A percentile compares a stretch with the other conserved stretches of the same genome.
Evolutionary conservation across 2,888 invertebrate genomes (phyloP).

Genomic region (Philereme transversata): DNA sequence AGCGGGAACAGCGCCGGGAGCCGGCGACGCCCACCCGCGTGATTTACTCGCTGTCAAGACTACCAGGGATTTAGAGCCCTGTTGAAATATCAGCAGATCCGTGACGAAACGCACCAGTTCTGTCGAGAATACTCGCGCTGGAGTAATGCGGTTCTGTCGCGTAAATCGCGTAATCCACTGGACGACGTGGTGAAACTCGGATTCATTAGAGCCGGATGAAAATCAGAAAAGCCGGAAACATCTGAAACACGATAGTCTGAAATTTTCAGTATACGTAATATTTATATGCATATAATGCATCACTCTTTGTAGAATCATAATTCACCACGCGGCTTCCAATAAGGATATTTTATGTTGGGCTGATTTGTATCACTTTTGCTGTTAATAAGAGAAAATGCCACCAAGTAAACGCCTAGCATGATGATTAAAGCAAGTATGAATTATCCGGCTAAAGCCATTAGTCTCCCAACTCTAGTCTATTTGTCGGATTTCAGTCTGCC

Average conservation of each 20-base stretch:
- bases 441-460: background rate
- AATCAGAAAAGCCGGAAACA: constrained; percentile 4
- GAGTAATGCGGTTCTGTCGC: constrained; percentile 45
- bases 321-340: too few species aligned
- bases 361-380: too few species aligned
- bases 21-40: constrained; percentile 69
- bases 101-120: constrained; percentile 63
- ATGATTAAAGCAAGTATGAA: background rate
- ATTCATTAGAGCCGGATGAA: constrained; percentile 39
- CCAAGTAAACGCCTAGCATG: too few species aligned
- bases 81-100: constrained; percentile 73
- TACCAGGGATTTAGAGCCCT: constrained; percentile 66
- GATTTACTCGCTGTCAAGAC: constrained; percentile 71
- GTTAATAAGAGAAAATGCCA: too few species aligned
- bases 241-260: background rate
- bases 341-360: too few species aligned
- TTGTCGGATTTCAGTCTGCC: constrained; percentile 23
- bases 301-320: too few species aligned
- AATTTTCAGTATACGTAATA: background rate
- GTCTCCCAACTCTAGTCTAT: constrained; percentile 17
- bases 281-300: too few species aligned
- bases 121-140: constrained; percentile 20
- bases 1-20: constrained; percentile 53
- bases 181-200: constrained; percentile 31
- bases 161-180: constrained; percentile 40